phyloP scores from a whole-genome alignment of 1,140 invertebrate genomes.

The Sycophila sp. region DNA sequence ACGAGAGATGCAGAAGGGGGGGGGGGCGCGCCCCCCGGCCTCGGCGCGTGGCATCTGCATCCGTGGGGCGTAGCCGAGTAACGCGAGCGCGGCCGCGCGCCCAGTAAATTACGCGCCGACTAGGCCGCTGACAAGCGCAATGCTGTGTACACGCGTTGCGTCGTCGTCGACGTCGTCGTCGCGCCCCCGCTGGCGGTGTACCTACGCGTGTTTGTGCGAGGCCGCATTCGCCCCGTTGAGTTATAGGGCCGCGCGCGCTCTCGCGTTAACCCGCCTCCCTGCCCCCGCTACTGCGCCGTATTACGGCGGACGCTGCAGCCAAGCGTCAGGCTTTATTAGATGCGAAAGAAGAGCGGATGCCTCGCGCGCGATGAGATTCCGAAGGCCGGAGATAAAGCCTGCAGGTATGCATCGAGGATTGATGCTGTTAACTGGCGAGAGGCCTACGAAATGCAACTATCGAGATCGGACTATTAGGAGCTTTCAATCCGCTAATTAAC shows the following conservation, averaged over 20 bases:
- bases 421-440: no score
- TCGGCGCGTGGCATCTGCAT: conserved; percentile 43
- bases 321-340: conserved; percentile 14
- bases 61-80: background rate
- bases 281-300: no score
- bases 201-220: background rate
- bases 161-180: background rate
- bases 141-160: conserved; percentile 32
- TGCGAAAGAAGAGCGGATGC: background rate
- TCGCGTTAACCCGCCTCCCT: no score
- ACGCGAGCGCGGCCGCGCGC: conserved; percentile 39
- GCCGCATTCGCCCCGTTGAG: background rate
- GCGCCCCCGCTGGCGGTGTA: background rate
- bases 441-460: no score
- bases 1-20: background rate
- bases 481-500: no score
- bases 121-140: conserved; percentile 54
- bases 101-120: conserved; percentile 58
- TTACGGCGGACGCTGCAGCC: no score
- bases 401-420: no score
- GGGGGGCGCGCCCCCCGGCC: no score
- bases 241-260: background rate
- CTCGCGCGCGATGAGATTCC: no score
- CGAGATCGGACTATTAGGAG: no score
- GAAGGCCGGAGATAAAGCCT: no score